Evolutionary conservation across 2,797 vertebrate genomes (phyloP).

Genomic region (Nothura maculosa): DNA sequence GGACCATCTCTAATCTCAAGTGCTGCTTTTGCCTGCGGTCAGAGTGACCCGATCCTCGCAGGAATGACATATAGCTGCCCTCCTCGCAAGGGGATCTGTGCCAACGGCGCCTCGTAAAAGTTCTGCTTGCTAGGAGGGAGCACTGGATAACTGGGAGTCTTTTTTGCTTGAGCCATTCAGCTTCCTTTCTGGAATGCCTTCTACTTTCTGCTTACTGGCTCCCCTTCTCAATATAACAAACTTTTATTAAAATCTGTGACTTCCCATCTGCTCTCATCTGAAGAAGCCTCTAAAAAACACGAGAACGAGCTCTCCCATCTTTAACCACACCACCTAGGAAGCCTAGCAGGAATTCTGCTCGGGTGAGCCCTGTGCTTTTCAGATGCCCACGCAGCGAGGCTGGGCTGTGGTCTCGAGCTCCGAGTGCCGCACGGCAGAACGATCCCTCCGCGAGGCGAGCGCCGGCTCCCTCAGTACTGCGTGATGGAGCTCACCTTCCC

Average conservation of each 20-base stretch:
- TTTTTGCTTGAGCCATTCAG: neutral
- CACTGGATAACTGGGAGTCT: neutral
- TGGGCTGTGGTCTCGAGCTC: neutral
- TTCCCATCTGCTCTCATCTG: neutral
- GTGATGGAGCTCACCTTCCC: neutral
- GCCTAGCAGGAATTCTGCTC: neutral
- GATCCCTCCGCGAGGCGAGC: neutral
- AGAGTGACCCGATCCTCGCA: slow-evolving; percentile 11
- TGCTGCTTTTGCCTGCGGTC: neutral
- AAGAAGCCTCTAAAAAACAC: neutral
- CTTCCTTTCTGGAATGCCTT: neutral
- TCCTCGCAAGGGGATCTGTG: neutral
- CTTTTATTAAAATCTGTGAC: neutral
- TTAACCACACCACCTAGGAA: neutral
- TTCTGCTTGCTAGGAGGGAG: slow-evolving; percentile 10
- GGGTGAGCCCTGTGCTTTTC: neutral
- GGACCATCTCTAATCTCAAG: neutral
- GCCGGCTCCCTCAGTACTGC: neutral
- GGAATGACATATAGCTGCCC: neutral
- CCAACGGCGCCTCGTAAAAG: neutral
- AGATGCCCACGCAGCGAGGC: neutral
- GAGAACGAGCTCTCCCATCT: neutral
- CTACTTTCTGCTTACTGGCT: neutral
- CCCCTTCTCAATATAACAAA: neutral
- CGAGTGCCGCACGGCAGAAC: neutral